Evolutionary conservation across 2,797 vertebrate genomes (phyloP), one percentile per base, ranked within the genome.

Genomic region (Tamandua tetradactyla): DNA sequence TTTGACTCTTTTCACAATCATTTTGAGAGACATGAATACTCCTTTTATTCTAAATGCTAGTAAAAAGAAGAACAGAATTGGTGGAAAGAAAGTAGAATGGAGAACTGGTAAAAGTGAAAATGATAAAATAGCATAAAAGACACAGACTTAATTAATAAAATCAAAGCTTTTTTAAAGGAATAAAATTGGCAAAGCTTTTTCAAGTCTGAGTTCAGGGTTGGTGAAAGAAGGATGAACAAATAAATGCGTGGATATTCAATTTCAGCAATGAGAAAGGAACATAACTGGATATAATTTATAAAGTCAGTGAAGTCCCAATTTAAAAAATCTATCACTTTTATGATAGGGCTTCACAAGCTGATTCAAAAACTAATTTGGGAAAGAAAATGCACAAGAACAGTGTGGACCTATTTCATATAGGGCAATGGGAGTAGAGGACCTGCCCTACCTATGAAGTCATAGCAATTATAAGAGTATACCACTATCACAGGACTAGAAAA

Each of bases 381-480:
- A 94, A 91, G 13, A 71, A 86, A 91, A 64, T 72, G 14, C 40
- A n/a, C 83, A 22, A 87, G 25, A 88, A 62, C 35, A 69, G 18
- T 57, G 2, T 15, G 10, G 25, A 27, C 0, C 6, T 57, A 69
- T 61, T 87, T 76, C 23, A 69, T 44, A 52, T 18, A 68, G n/a
- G 35, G 94, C 9, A 52, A 25, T 3, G 37, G 6, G 40, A 7
- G 7, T 61, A 3, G 37, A 12, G 22, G 8, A 64, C 13, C 42
- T 89, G 25, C 20, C 3, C 44, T 23, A 76, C 23, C 17, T 52
- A 35, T 82, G 49, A 91, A 71, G 8, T 92, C 35, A 64, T n/a
- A 69, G 12, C 83, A 47, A 78, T 92, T 42, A 84, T 78, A 35
- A 83, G 10, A 71, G 32, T 44, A 37, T 72, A 72, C 42, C 69